Percentiles rank a stretch among this genome's conserved stretches.
These are phyloP conservation scores for Bombylius discolor DNA, from an alignment of 2,888 invertebrate genomes.

Conservation along the genomic window DNA sequence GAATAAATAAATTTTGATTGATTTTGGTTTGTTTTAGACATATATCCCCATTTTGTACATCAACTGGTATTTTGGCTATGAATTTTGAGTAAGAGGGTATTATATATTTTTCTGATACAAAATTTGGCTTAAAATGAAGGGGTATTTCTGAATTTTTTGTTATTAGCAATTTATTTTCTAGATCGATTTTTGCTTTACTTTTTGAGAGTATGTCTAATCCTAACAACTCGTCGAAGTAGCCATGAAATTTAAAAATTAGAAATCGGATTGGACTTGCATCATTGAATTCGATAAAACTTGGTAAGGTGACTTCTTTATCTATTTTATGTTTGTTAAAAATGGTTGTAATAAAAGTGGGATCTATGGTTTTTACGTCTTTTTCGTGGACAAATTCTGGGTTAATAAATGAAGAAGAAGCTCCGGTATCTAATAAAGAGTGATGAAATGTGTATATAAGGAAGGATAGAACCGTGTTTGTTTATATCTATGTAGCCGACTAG, in stretches of 20 bases:
- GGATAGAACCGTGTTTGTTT: conserved; percentile 8
- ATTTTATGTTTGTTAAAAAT: conserved; percentile 4
- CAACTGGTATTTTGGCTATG: too few relatives aligned
- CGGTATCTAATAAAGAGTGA: conserved; percentile 10
- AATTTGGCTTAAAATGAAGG: conserved; percentile 3
- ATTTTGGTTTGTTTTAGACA: too few relatives aligned
- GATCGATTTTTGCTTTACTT: conserved; percentile 4
- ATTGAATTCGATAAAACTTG: conserved; percentile 7
- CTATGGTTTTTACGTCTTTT: not conserved
- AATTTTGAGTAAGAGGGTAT: too few relatives aligned
- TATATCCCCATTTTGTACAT: too few relatives aligned
- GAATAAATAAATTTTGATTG: too few relatives aligned
- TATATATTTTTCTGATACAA: conserved; percentile 1
- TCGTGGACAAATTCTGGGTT: conserved; percentile 7
- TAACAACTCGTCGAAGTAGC: conserved; percentile 10
- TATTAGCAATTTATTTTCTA: not conserved
- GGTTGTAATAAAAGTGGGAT: conserved; percentile 1
- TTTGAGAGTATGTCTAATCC: conserved; percentile 3
- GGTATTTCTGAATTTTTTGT: not conserved
- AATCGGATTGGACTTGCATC: conserved; percentile 4
- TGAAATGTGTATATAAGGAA: conserved; percentile 8
- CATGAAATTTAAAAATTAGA: conserved; percentile 11
- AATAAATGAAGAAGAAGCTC: conserved; percentile 11
- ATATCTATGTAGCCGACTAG: conserved; percentile 10
- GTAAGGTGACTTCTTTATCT: conserved; percentile 3